Evolutionary conservation across 92 coral and sea anemone genomes (phyloP), one percentile per base, ranked within the genome.

Genomic region (Phenganax marumi): DNA sequence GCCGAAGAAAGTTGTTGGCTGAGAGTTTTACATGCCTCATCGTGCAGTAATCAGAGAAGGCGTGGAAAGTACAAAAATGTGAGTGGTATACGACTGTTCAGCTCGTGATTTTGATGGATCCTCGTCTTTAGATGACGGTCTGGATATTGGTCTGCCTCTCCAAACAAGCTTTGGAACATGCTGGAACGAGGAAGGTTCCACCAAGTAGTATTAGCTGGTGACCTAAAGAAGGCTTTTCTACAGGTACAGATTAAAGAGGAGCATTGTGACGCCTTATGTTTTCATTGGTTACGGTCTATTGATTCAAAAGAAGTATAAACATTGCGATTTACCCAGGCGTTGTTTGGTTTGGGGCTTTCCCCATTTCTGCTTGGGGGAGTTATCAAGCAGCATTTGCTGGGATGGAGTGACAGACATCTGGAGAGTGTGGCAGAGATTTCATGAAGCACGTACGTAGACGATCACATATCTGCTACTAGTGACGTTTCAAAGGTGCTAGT

Each of bases 391-490:
- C 63, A 56, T 21, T 56, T 56, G 16, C 19, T 14, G 17, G 63
- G 63, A 14, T 56, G 63, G 63, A 56, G 16, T 14, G 63, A 3
- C 0, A 56, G 19, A 56, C 63, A 18, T 56, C 63, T 18, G 19
- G 63, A 56, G 19, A 56, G 63, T 21, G 63, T 56, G 19, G 63
- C 63, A 56, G 62, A 56, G 63, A 56, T 56, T 14, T 56, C 63
- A 6, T 18, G 63, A 10, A 56, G 63, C 18, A 14, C 12, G 63
- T 56, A 56, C 63, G 63, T 56, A 56, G 63, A 56, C 19, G 63
- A 56, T 21, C 62, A 4, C 8, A 56, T 56, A 0, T 56, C 62
- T 10, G 62, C 1, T 14, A 21, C 62, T 0, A 14, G 62, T 21
- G 19, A 56, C 62, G 63, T 56, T 21, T 0, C 63, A 7, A 56